Percentiles rank a stretch among this genome's conserved stretches.
phyloP scores from a whole-genome alignment of 2,797 vertebrate genomes.

The Epinephelus malabaricus region DNA sequence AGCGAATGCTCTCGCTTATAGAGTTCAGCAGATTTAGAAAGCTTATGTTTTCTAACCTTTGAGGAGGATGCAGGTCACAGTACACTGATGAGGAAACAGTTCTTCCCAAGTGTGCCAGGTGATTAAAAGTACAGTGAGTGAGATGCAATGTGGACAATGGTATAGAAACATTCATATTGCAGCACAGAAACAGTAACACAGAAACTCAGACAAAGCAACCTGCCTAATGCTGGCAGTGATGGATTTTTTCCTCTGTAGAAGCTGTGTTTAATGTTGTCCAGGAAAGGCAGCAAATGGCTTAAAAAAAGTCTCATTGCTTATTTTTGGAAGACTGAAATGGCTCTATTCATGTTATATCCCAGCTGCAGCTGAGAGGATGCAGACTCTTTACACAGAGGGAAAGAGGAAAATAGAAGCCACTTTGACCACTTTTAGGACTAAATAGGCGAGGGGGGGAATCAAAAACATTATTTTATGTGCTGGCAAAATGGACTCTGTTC shows the following conservation, averaged over 20 bases:
- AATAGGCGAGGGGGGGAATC: background rate
- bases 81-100: background rate
- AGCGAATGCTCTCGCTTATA: slow-evolving; percentile 23
- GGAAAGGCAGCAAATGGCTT: slow-evolving; percentile 12
- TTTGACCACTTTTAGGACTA: slow-evolving; percentile 2
- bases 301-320: background rate
- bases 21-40: slow-evolving; percentile 42
- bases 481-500: background rate
- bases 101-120: background rate
- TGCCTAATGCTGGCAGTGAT: background rate
- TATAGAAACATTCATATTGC: background rate
- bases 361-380: slow-evolving; percentile 28
- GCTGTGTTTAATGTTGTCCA: background rate
- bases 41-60: slow-evolving; percentile 20
- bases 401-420: slow-evolving; percentile 6
- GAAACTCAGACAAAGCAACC: background rate
- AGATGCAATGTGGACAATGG: background rate
- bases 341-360: slow-evolving; percentile 6
- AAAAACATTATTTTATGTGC: background rate
- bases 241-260: background rate
- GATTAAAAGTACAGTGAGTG: background rate
- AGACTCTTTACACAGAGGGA: background rate
- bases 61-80: slow-evolving; percentile 13
- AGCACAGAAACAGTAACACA: background rate
- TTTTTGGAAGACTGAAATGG: slow-evolving; percentile 14